A percentile compares a stretch with the other conserved stretches of the same genome.
Evolutionary conservation across 2,113 vertebrate species (phyloP).

Genomic region (Rhinoptilus africanus): DNA sequence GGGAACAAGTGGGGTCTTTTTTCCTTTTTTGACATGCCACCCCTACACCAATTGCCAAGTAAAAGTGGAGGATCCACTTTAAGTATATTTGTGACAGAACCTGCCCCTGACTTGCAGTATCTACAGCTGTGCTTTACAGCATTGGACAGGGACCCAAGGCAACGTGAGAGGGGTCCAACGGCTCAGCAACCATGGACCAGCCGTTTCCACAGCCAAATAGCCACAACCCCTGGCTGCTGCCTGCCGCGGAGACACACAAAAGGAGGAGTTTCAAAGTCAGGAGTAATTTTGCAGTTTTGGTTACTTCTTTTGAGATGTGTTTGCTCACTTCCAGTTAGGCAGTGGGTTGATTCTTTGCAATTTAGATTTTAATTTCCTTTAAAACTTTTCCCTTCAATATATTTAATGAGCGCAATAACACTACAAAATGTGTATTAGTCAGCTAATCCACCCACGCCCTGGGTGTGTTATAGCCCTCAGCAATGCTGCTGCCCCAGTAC

Average conservation of each 20-base stretch:
- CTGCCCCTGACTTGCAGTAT: neutral
- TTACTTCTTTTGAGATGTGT: neutral
- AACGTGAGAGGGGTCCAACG: neutral
- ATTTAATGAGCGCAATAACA: constrained; percentile 2
- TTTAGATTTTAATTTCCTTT: constrained; percentile 22
- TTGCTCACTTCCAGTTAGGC: neutral
- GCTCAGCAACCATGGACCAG: accelerated
- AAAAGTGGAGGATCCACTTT: neutral
- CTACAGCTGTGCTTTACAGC: neutral
- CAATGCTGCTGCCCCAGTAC: neutral
- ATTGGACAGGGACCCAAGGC: neutral
- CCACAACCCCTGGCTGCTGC: neutral
- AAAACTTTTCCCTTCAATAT: neutral
- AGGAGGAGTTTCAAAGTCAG: neutral
- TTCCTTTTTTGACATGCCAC: neutral
- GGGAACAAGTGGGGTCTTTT: neutral
- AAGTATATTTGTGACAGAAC: neutral
- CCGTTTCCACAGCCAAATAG: neutral
- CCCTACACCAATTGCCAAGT: neutral
- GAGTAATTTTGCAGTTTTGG: neutral
- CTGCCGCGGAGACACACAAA: neutral
- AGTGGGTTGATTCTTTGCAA: neutral
- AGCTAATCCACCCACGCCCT: constrained; percentile 22
- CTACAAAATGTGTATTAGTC: constrained; percentile 1
- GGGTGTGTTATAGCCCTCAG: constrained; percentile 45